These are phyloP conservation scores for Sthenelais limicola DNA, from an alignment of 2,888 invertebrate genomes.

Conservation along the genomic window DNA sequence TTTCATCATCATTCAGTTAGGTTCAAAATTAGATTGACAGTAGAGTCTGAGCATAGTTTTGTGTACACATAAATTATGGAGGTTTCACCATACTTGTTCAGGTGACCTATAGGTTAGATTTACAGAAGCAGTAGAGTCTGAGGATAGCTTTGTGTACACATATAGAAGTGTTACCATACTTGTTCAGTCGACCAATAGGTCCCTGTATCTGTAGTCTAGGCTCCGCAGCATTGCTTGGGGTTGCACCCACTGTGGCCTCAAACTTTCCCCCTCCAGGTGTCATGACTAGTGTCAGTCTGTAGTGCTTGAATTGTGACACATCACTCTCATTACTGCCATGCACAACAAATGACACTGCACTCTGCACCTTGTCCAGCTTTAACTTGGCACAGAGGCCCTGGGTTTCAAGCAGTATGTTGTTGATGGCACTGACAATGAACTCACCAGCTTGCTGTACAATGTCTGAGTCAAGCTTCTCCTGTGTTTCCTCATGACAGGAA, in stretches of 20 bases:
- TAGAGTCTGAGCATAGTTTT: not conserved
- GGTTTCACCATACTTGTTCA: constrained; percentile 5
- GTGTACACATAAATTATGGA: not conserved
- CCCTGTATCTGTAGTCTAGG: too few relatives aligned
- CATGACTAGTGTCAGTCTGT: not conserved
- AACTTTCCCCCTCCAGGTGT: constrained; percentile 2
- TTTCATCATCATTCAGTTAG: too few relatives aligned
- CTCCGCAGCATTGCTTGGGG: not conserved
- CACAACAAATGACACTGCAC: not conserved
- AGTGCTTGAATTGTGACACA: not conserved
- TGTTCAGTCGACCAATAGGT: not conserved
- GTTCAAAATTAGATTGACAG: constrained; percentile 4
- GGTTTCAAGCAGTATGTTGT: not conserved
- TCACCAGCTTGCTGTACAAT: not conserved
- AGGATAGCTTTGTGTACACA: not conserved
- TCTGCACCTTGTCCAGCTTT: not conserved
- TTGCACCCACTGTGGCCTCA: not conserved
- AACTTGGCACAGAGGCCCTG: not conserved
- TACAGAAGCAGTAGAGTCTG: constrained; percentile 18
- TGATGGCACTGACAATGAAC: not conserved
- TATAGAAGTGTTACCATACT: not conserved
- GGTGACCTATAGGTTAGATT: not conserved
- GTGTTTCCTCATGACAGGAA: not conserved
- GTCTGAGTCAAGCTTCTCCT: not conserved
- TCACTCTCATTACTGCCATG: too few relatives aligned